phyloP scores from a whole-genome alignment of 2,113 vertebrate species.

The Gavia stellata region DNA sequence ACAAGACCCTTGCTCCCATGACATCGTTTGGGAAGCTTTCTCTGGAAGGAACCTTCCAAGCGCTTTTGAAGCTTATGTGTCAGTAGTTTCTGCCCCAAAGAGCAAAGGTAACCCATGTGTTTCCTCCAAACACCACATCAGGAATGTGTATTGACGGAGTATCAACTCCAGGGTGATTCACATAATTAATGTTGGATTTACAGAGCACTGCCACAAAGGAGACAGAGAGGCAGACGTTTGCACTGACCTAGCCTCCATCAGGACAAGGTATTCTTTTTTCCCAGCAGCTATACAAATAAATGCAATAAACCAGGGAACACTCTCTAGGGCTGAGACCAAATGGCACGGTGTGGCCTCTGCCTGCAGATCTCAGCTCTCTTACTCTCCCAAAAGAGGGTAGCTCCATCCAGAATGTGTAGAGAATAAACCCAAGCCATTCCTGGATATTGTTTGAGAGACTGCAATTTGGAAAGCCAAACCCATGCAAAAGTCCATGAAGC shows the following conservation, averaged over 20 bases:
- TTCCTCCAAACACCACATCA: background rate
- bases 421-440: background rate
- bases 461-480: background rate
- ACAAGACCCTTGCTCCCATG: background rate
- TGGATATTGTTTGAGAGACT: background rate
- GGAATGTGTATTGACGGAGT: background rate
- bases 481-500: background rate
- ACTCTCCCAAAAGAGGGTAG: rapidly evolving
- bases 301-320: background rate
- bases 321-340: background rate
- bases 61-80: background rate
- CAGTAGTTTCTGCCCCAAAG: background rate
- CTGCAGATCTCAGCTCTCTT: background rate
- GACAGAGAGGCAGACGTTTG: background rate
- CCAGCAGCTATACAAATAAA: background rate
- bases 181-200: background rate
- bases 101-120: background rate
- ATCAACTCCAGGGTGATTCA: background rate
- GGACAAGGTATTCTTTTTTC: background rate
- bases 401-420: background rate
- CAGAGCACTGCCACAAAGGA: background rate
- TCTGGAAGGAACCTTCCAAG: background rate
- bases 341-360: background rate
- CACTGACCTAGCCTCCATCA: background rate
- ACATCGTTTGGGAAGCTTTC: background rate